Conservation (phyloP, 2,888 invertebrate species). For the Xylota sylvarum region DNA sequence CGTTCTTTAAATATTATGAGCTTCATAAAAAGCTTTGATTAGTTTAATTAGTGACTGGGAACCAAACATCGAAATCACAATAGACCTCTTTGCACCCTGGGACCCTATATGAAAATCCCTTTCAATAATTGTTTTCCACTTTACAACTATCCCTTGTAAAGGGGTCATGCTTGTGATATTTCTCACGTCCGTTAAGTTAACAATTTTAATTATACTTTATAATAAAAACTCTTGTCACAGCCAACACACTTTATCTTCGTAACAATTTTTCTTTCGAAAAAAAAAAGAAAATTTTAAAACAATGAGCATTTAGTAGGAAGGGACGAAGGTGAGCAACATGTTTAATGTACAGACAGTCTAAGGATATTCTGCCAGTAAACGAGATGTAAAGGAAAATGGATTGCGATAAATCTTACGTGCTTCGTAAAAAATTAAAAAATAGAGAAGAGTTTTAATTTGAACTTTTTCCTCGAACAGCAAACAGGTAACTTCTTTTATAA, state of each 20-base stretch:
- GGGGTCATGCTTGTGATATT: too few species aligned
- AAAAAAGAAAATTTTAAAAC: not conserved
- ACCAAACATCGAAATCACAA: too few species aligned
- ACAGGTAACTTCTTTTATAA: constrained; percentile 67
- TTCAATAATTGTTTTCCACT: too few species aligned
- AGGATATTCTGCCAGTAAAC: not conserved
- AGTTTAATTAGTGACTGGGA: too few species aligned
- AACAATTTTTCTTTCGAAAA: not conserved
- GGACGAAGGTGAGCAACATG: not conserved
- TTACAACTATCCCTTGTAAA: too few species aligned
- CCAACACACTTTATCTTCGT: not conserved
- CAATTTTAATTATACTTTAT: too few species aligned
- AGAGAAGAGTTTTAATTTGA: constrained; percentile 63
- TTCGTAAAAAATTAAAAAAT: constrained; percentile 2
- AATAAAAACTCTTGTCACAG: not conserved
- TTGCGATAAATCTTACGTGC: constrained; percentile 42
- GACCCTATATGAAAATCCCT: too few species aligned
- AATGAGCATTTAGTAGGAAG: not conserved
- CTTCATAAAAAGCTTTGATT: too few species aligned
- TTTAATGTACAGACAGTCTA: not conserved
- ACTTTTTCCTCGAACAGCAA: constrained; percentile 54
- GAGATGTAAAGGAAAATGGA: constrained; percentile 5
- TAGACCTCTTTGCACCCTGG: too few species aligned
- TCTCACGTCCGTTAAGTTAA: too few species aligned
- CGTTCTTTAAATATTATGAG: too few species aligned